These are phyloP conservation scores for Fregetta grallaria DNA, from an alignment of 2,113 vertebrate genomes.

Conservation along the genomic window DNA sequence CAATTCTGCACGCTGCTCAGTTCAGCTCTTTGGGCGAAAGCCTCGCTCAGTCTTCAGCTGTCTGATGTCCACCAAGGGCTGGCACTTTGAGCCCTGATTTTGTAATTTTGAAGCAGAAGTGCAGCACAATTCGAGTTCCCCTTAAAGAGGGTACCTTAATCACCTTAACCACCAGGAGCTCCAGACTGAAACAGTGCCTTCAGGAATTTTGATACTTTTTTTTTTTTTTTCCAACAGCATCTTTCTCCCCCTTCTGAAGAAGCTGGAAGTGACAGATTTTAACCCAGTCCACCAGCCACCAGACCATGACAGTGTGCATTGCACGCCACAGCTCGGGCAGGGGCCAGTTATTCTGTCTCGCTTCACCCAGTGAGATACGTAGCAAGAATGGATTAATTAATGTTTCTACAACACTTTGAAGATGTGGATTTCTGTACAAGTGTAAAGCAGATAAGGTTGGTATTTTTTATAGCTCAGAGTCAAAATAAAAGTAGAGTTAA, in stretches of 20 bases:
- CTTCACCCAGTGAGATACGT: fast-evolving
- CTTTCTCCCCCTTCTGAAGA: background rate
- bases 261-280: background rate
- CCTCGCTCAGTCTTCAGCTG: background rate
- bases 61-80: background rate
- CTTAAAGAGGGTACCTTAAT: background rate
- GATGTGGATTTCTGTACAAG: background rate
- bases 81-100: background rate
- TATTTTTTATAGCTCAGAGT: background rate
- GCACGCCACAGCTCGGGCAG: fast-evolving
- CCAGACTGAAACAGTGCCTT: background rate
- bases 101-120: background rate
- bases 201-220: background rate
- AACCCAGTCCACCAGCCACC: background rate
- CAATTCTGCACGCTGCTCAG: fast-evolving
- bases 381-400: background rate
- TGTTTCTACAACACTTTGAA: background rate
- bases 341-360: fast-evolving
- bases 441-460: background rate
- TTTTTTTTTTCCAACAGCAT: background rate
- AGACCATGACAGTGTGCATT: too few species aligned
- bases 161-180: background rate
- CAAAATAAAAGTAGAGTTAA: background rate
- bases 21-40: fast-evolving
- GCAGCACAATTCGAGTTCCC: too few species aligned